Evolutionary conservation across 2,797 vertebrate species (phyloP).

Genomic region (Staurois parvus): DNA sequence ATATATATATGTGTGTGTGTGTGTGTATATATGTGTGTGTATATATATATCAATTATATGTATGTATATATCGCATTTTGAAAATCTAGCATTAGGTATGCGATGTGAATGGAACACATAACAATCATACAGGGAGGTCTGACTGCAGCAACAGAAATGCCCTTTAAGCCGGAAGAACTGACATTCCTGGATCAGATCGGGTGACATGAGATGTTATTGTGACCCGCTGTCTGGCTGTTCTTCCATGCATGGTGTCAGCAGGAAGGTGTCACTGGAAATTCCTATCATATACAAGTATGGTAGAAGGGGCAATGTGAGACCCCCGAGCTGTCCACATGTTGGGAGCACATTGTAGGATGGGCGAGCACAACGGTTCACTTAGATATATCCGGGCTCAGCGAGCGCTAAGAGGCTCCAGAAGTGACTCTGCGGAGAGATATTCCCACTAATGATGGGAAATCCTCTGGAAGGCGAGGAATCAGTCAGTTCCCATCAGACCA

Average conservation of each 20-base stretch:
- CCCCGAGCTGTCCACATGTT: background rate
- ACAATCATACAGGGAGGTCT: too few species aligned
- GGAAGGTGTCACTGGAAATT: background rate
- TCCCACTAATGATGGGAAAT: background rate
- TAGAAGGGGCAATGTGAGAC: background rate
- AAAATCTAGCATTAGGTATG: too few species aligned
- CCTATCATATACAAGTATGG: background rate
- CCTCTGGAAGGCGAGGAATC: background rate
- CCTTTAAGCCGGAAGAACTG: too few species aligned
- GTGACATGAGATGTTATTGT: too few species aligned
- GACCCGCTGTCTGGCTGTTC: too few species aligned
- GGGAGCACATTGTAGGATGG: background rate
- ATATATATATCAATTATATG: too few species aligned
- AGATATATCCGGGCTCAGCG: background rate
- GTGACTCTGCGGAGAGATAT: background rate
- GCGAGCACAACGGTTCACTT: background rate
- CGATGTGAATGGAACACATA: too few species aligned
- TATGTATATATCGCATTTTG: too few species aligned
- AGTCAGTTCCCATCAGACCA: background rate
- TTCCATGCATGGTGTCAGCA: background rate
- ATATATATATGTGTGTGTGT: too few species aligned
- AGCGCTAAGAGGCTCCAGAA: background rate
- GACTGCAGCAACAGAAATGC: too few species aligned
- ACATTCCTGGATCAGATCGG: too few species aligned
- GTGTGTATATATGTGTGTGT: too few species aligned